Conservation (phyloP, 1,140 invertebrate species). For the Trypoxylus dichotomus region DNA sequence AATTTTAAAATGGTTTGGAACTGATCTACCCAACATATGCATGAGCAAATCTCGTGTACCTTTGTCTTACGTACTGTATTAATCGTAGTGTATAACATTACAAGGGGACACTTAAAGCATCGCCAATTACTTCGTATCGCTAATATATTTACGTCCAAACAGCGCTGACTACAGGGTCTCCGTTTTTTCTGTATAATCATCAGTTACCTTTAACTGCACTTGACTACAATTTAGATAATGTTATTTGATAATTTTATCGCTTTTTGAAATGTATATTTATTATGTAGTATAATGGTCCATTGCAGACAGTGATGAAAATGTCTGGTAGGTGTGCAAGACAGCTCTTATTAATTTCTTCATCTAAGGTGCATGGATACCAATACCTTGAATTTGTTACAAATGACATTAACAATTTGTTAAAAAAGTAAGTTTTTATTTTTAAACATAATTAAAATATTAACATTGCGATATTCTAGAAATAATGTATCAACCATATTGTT, state of each 20-base stretch:
- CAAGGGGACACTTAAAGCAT: too few species aligned
- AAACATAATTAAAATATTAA: constrained; percentile 34
- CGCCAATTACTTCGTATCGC: too few species aligned
- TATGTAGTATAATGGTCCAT: not conserved
- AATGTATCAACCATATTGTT: constrained; percentile 70
- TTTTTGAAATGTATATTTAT: not conserved
- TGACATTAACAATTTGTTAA: constrained; percentile 64
- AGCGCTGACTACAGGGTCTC: too few species aligned
- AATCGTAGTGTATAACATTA: too few species aligned
- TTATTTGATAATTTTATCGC: constrained; percentile 74
- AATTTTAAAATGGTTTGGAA: too few species aligned
- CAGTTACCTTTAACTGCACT: not conserved
- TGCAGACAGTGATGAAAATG: not conserved
- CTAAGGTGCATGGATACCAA: constrained; percentile 66
- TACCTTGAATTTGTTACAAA: constrained; percentile 69
- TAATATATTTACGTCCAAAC: too few species aligned
- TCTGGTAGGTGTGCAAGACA: constrained; percentile 45
- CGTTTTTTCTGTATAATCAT: too few species aligned
- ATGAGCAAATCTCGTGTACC: too few species aligned
- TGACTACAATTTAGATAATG: constrained; percentile 43
- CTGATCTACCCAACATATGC: too few species aligned
- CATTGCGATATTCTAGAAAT: constrained; percentile 57
- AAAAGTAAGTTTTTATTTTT: constrained; percentile 57
- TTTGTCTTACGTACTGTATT: too few species aligned
- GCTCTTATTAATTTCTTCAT: constrained; percentile 70